These are phyloP conservation scores for Tenualosa thibaudeaui DNA, from an alignment of 2,797 vertebrate species.

Conservation along the genomic window DNA sequence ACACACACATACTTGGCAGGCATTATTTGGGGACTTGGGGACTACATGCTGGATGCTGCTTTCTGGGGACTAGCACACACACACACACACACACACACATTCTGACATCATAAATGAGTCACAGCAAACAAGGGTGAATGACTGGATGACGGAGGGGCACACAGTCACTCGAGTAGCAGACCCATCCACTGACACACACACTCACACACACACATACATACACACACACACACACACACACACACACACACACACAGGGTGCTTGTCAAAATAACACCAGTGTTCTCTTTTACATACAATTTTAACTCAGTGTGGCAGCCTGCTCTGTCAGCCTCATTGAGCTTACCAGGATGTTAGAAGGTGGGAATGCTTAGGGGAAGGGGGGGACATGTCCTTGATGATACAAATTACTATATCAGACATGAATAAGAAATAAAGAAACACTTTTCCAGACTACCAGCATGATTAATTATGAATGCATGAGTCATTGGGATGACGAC, in stretches of 20 bases:
- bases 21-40: too few relatives aligned
- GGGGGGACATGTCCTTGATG: not conserved
- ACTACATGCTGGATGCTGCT: too few relatives aligned
- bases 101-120: constrained; percentile 52
- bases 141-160: constrained; percentile 7
- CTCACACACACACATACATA: constrained; percentile 16
- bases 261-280: not conserved
- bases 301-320: not conserved
- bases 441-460: constrained; percentile 1
- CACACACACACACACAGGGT: too few relatives aligned
- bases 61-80: constrained; percentile 22
- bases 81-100: not conserved
- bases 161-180: not conserved
- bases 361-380: not conserved
- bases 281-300: not conserved
- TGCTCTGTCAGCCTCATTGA: not conserved
- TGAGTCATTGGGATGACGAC: constrained; percentile 13
- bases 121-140: constrained; percentile 30
- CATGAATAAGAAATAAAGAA: constrained; percentile 8
- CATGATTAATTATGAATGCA: not conserved
- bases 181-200: constrained; percentile 18
- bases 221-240: not conserved
- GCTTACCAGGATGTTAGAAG: not conserved
- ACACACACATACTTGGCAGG: not conserved
- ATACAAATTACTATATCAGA: not conserved